Base-by-base conservation (phyloP, 2,113 vertebrate species). In the Myocastor coypus region DNA sequence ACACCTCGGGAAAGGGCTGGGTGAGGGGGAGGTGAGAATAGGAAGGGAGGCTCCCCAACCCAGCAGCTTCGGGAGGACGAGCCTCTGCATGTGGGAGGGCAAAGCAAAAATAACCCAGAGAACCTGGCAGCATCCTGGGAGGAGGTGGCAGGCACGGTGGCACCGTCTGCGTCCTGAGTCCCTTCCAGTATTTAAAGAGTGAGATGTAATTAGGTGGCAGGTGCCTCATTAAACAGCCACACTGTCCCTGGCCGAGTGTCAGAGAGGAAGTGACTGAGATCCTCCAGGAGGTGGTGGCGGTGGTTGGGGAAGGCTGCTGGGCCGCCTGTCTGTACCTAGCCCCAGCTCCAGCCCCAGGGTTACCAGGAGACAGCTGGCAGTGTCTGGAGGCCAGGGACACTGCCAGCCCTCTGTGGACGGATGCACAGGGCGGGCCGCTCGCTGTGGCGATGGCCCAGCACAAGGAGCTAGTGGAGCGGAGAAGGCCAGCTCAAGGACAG, bases 121-220 rank as follows among this genome's bases (percentile, higher is more conserved):
- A 40, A 20, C 42, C 87, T 16, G 34, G 46, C 24, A 16, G 32
- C 80, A 4, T 34, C 63, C 0, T 9, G 46, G 40, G 61, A 64
- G 50, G 69, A 0, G 20, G 19, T 4, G 11, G 16, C 0, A 0
- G 34, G 69, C 9, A 19, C 0, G 0, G 69, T 46, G n/a, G 37
- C 83, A 50, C 42, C 9, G 0, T 34, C 66, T 32, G 69, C 37
- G 95, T 73, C 86, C 73, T 22, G 11, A 89, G 85, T 11, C n/a
- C 14, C 22, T 87, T 61, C 68, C 50, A 5, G 20, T 68, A 84
- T 94, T 95, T 69, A 92, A 92, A 80, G 61, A 91, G 64, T 0
- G 24, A 94, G 92, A 96, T 9, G 42, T 34, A 80, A 55, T n/a
- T 71, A 64, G 82, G 50, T 0, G 1, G n/a, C 32, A 50, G 80